Evolutionary conservation across 2,888 invertebrate species (phyloP).

Genomic region (Drosophila ezoana): DNA sequence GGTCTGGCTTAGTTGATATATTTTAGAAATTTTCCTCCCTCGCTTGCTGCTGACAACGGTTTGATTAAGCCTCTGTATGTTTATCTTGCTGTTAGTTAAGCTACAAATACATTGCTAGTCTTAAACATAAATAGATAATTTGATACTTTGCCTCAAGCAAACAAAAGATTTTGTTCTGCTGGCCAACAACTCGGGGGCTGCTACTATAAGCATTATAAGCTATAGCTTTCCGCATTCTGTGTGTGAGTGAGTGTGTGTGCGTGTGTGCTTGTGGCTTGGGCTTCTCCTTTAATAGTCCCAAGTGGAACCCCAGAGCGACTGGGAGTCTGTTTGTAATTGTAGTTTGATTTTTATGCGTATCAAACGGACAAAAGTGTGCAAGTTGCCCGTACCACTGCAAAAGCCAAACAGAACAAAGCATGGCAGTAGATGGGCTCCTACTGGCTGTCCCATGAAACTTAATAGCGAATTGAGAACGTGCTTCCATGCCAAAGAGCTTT

Average conservation of each 20-base stretch:
- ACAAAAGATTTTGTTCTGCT: slow-evolving; percentile 25
- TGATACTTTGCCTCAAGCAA: slow-evolving; percentile 56
- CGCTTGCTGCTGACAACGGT: slow-evolving; percentile 46
- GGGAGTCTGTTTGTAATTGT: slow-evolving; percentile 72
- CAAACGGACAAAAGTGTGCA: slow-evolving; percentile 62
- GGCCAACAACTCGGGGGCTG: slow-evolving; percentile 4
- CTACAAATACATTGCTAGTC: slow-evolving; percentile 65
- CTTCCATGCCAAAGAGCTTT: slow-evolving; percentile 60
- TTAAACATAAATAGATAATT: slow-evolving; percentile 68
- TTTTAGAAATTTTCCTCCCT: slow-evolving; percentile 51
- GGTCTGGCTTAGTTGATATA: slow-evolving; percentile 42
- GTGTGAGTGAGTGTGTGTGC: slow-evolving; percentile 2
- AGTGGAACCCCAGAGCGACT: slow-evolving; percentile 32
- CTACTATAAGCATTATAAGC: slow-evolving; percentile 54
- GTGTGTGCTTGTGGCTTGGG: slow-evolving; percentile 34
- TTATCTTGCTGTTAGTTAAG: slow-evolving; percentile 78
- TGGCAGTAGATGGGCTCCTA: slow-evolving; percentile 15
- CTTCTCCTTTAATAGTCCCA: slow-evolving; percentile 55
- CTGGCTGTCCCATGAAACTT: slow-evolving; percentile 54
- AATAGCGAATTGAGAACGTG: slow-evolving; percentile 66
- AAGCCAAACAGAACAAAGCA: slow-evolving; percentile 13
- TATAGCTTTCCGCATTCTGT: slow-evolving; percentile 2
- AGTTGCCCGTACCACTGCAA: neutral
- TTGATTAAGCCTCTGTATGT: slow-evolving; percentile 67
- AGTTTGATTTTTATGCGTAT: slow-evolving; percentile 78